Conservation (phyloP, 92 coral and sea anemone genomes). For the Desmophyllum pertusum region DNA sequence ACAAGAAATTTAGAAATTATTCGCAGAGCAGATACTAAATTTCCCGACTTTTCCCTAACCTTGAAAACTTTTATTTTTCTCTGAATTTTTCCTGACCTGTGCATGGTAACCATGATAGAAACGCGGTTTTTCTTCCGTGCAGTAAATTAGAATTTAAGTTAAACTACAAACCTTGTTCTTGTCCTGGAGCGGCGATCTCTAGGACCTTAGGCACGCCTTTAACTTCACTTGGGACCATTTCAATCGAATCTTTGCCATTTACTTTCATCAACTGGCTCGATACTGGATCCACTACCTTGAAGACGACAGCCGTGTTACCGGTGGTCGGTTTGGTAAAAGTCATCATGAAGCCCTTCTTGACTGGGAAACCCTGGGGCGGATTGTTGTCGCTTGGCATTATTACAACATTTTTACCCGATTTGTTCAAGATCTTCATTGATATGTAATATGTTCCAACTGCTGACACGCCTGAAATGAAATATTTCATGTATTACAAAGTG, state of each 20-base stretch:
- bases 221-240: conserved; percentile 57
- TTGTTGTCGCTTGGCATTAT: conserved; percentile 72
- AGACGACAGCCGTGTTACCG: conserved; percentile 65
- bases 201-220: conserved; percentile 58
- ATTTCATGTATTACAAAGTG: background rate
- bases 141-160: background rate
- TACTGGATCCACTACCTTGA: conserved; percentile 67
- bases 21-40: background rate
- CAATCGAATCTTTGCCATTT: conserved; percentile 62
- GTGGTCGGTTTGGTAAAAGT: conserved; percentile 71
- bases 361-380: conserved; percentile 55
- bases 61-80: too few relatives aligned
- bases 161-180: conserved; percentile 25
- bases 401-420: conserved; percentile 67
- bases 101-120: background rate
- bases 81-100: too few relatives aligned
- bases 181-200: conserved; percentile 61
- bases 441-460: conserved; percentile 61
- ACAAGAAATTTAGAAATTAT: too few relatives aligned
- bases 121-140: background rate
- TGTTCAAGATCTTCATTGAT: conserved; percentile 80
- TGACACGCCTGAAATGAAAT: conserved; percentile 16
- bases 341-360: conserved; percentile 67
- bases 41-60: background rate
- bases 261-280: conserved; percentile 53